Evolutionary conservation across 2,797 vertebrate species (phyloP), one percentile per base, ranked within the genome.

Genomic region (Chelon labrosus): DNA sequence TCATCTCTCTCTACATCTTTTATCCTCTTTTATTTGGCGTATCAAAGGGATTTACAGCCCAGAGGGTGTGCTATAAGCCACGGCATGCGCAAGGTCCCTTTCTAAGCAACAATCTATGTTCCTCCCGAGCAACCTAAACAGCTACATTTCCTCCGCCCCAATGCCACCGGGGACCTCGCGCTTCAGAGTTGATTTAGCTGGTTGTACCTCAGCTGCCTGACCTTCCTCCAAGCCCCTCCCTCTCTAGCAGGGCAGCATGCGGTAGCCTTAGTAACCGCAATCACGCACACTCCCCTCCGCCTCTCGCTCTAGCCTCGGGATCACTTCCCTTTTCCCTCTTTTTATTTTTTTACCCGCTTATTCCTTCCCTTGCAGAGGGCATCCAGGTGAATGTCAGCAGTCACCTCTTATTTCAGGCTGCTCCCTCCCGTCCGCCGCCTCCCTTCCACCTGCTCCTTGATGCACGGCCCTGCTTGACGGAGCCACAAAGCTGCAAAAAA

Each of bases 171-270:
- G 85, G 90, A 87, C 85, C 80, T 83, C 63, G 41, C 82, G 85
- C 90, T 87, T 91, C 86, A 90, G 77, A 88, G 78, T 74, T 90
- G 85, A 92, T 92, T 91, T 90, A 88, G 85, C 77, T 57, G 77
- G 70, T 61, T 78, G 84, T 81, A 75, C 79, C 83, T 86, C 79
- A 81, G 80, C 77, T 50, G 19, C 35, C 73, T 88, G 89, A 90
- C 89, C 87, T 86, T 85, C 82, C 74, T 61, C 71, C 52, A 44
- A 70, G 64, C 75, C 77, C 85, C 82, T 75, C 82, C 88, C 69
- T 68, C 20, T 41, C 52, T 27, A 71, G 13, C 59, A 20, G 69
- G 19, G 75, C 70, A 50, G 71, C 84, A 89, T 92, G 88, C 80
- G 63, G 90, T 92, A 81, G 81, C 85, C 85, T 78, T 91, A 87